Base-by-base conservation (phyloP, 2,113 vertebrate genomes). In the Chelonoidis abingdonii region DNA sequence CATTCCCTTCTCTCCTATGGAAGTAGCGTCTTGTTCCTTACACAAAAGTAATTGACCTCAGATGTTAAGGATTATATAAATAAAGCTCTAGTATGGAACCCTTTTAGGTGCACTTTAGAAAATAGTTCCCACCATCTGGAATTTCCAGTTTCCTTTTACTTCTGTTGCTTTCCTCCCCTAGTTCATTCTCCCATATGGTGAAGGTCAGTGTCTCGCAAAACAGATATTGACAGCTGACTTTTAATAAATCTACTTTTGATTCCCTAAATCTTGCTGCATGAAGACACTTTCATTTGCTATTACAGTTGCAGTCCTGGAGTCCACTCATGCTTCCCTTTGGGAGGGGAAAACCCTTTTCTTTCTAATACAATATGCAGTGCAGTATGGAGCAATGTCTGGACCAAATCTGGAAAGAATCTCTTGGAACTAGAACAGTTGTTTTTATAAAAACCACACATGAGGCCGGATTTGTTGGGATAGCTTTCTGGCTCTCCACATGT, bases 171-270 rank as follows among this genome's bases (percentile, higher is more conserved):
- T 93, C 95, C 86, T 94, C 75, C 87, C 76, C 54, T 91, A 96
- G 95, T 95, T 97, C 95, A 96, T 88, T 96, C 94, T 96, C 96
- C 92, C 95, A 96, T 94, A 92, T 93, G 95, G 87, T 41, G 69
- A 96, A 96, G 97, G 97, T 97, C 95, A 96, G 35, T 93, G 93
- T 95, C 95, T 93, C 97, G 96, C 92, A 94, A 94, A 89, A 96
- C 92, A 95, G 92, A 95, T 93, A 94, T 54, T 97, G 95, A 93
- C 94, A 97, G 85, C 93, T 97, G 97, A 93, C 92, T 97, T 96
- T 97, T 97, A 97, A 95, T 93, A 92, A 97, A 95, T 38, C n/a
- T 97, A 94, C 93, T 87, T 93, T 93, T 93, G 97, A 97, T 92
- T 96, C 96, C 94, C 90, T 50, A 91, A 93, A 85, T 93, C 93